Base-by-base conservation (phyloP, 1,140 invertebrate species). In the Triops cancriformis region DNA sequence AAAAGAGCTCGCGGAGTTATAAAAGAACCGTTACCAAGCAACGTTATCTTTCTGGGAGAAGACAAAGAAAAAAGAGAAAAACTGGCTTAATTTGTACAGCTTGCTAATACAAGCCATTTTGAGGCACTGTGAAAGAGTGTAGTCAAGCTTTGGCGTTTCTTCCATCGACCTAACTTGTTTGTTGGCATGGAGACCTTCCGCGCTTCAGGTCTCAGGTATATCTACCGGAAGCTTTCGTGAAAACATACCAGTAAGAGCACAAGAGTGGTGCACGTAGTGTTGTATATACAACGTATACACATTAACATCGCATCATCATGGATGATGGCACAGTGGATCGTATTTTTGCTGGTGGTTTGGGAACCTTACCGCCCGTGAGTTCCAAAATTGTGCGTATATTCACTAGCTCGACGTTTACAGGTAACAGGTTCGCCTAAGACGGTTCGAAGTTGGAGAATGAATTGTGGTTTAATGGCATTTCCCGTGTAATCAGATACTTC, bases 331-430 rank as follows among this genome's bases (percentile, higher is more conserved):
- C 92, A 0, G 91, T 97, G 27, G 94, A 97, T 84, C 88, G 92
- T 73, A 96, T 99, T 80, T 96, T 98, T 84, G 87, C 90, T 9
- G 97, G 97, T 18, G 92, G 91, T 1, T 86, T 98, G 80, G 92
- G 95, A 82, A 91, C 92, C 45, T 86, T 99, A 79, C 97, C 97
- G 1, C 92, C 96, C 1, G 94, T 98, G 41, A 97, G 95, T 85
- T 98, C 96, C 0, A 98, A 98, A 88, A 97, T 99, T 82, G 97
- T 98, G 23, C 89, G 97, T 79, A 98, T 99, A 82, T 99, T 99
- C 83, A 99, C 97, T 18, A 98, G 96, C 83, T 98, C 97, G 0
- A 99, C 97, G 0, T 99, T 99, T 83, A 98, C 97, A 84, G 96
- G 96, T 97, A 88, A 87, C 82, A 75, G 73, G 7, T 27, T 31